Evolutionary conservation across 2,888 invertebrate species (phyloP).

Genomic region (Nomada flava): DNA sequence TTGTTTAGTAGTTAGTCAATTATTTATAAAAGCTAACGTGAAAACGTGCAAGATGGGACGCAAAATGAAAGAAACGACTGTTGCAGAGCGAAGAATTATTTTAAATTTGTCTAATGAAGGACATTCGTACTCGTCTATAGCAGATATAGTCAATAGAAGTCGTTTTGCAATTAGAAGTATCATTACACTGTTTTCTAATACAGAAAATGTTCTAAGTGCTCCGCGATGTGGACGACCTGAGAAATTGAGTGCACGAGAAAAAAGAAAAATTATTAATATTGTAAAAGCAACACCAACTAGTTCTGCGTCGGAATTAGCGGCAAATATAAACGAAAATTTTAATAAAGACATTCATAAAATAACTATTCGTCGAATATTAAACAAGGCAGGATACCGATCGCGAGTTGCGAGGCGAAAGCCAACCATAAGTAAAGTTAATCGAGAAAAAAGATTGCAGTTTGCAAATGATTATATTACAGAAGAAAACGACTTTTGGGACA

Average conservation of each 20-base stretch:
- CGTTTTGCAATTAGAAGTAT: not conserved
- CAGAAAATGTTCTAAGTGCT: not conserved
- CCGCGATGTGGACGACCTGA: not conserved
- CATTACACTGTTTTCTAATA: not conserved
- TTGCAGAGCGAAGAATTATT: too few relatives aligned
- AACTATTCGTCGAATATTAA: not conserved
- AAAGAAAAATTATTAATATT: not conserved
- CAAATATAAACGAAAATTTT: not conserved
- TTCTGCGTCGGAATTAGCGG: too few relatives aligned
- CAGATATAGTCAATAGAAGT: not conserved
- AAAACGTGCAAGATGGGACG: not conserved
- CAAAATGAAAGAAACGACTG: too few relatives aligned
- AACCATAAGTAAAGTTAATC: not conserved
- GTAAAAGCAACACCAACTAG: too few relatives aligned
- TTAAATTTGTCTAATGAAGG: not conserved
- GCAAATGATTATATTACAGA: conserved; percentile 1
- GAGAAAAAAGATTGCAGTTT: not conserved
- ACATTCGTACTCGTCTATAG: not conserved
- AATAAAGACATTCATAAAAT: not conserved
- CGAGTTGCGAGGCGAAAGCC: not conserved
- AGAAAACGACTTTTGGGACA: conserved; percentile 1
- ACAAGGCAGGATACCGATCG: not conserved
- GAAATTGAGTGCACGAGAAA: not conserved
- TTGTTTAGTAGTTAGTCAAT: not conserved
- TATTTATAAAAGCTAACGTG: not conserved